Conservation (phyloP, 2,797 vertebrate genomes). For the Pyrocephalus nanus region DNA sequence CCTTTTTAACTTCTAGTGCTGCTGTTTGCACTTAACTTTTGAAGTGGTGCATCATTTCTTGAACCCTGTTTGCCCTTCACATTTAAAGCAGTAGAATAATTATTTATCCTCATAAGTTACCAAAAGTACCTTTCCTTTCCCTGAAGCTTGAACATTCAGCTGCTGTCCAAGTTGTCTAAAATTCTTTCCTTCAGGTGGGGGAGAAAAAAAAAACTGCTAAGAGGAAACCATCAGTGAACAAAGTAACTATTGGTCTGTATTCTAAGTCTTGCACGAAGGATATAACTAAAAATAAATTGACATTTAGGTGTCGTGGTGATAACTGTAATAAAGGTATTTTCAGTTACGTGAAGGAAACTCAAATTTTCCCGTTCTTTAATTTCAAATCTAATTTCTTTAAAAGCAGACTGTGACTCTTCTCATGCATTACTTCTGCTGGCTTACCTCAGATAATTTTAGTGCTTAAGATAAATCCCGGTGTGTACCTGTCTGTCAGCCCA, state of each 20-base stretch:
- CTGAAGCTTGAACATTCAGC: not conserved
- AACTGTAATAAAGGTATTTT: conserved; percentile 12
- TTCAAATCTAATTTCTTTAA: conserved; percentile 21
- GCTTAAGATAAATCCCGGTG: conserved; percentile 44
- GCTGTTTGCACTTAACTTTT: not conserved
- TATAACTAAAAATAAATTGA: not conserved
- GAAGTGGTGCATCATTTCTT: not conserved
- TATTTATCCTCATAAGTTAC: not conserved
- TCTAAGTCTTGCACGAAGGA: not conserved
- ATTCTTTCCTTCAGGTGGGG: not conserved
- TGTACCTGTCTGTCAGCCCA: conserved; percentile 43
- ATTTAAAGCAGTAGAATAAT: not conserved
- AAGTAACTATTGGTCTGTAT: not conserved
- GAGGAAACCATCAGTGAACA: not conserved
- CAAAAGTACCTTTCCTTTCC: not conserved
- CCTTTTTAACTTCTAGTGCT: not conserved
- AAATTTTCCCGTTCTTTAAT: not conserved
- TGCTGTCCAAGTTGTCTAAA: not conserved
- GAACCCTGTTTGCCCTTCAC: not conserved
- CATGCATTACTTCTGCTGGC: conserved; percentile 38
- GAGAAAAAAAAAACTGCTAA: not conserved
- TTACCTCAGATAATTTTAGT: conserved; percentile 46
- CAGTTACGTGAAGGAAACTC: not conserved
- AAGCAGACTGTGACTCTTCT: conserved; percentile 24
- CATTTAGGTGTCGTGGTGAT: not conserved